Evolutionary conservation across 2,797 vertebrate genomes (phyloP).

Genomic region (Hyperoplus immaculatus): DNA sequence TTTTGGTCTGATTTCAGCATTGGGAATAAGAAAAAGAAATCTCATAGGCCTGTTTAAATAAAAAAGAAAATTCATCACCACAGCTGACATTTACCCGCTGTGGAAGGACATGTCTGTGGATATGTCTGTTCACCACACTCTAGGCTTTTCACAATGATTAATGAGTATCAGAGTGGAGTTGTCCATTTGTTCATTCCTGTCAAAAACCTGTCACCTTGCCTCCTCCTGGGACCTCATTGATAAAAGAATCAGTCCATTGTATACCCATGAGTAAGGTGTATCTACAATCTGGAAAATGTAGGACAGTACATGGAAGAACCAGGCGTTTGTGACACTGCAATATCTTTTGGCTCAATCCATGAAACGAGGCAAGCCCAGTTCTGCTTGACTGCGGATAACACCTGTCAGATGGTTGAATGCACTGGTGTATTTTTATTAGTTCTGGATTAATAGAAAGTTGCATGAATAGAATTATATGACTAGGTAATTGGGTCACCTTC

Average conservation of each 20-base stretch:
- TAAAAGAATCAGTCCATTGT: conserved; percentile 12
- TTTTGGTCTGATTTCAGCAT: conserved; percentile 32
- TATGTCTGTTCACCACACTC: conserved; percentile 2
- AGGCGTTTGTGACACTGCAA: conserved; percentile 22
- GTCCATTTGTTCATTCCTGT: not conserved
- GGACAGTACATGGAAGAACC: conserved; percentile 9
- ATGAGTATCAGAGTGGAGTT: not conserved
- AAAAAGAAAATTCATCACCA: conserved; percentile 17
- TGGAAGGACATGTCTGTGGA: conserved; percentile 12
- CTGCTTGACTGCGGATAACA: conserved; percentile 3
- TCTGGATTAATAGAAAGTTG: conserved; percentile 22
- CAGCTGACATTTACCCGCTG: conserved; percentile 23
- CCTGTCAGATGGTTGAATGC: not conserved
- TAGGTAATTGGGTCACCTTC: conserved; percentile 17
- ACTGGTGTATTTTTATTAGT: conserved; percentile 16
- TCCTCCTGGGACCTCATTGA: not conserved
- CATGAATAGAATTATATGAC: conserved; percentile 11
- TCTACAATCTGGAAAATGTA: conserved; percentile 11
- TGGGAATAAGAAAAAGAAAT: conserved; percentile 20
- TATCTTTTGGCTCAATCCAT: conserved; percentile 18
- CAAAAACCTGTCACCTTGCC: conserved; percentile 28
- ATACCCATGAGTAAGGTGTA: not conserved
- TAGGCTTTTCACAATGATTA: conserved; percentile 10
- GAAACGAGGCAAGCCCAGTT: not conserved
- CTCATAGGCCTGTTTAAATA: not conserved